Percentiles rank a stretch among this genome's conserved stretches.
phyloP scores from a whole-genome alignment of 2,888 invertebrate genomes.

The Leucania comma region DNA sequence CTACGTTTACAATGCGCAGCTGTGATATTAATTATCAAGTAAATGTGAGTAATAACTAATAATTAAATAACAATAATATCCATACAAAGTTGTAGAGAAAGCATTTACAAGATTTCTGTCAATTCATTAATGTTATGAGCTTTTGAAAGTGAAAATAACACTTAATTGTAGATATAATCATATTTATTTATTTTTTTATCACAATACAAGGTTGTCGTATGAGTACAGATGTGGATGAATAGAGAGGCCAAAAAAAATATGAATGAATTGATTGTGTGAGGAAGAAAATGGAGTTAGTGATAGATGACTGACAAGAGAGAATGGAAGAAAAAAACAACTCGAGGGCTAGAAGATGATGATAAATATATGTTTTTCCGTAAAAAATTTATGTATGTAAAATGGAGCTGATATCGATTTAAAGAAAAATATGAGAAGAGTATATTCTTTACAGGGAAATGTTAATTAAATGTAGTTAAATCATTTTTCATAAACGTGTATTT shows the following conservation, averaged over 20 bases:
- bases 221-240: too few species aligned
- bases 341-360: too few species aligned
- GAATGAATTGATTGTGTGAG: too few species aligned
- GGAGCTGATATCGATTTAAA: neutral
- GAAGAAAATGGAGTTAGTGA: too few species aligned
- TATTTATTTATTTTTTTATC: neutral
- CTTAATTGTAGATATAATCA: neutral
- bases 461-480: too few species aligned
- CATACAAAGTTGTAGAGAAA: conserved; percentile 30
- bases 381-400: neutral
- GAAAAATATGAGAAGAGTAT: too few species aligned
- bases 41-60: conserved; percentile 60
- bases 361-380: neutral
- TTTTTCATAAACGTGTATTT: too few species aligned
- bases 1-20: conserved; percentile 57
- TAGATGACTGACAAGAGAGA: too few species aligned
- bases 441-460: too few species aligned
- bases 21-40: conserved; percentile 64
- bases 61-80: conserved; percentile 65
- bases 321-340: too few species aligned
- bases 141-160: conserved; percentile 35
- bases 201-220: neutral
- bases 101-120: conserved; percentile 29
- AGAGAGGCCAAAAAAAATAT: too few species aligned
- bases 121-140: conserved; percentile 28